These are phyloP conservation scores for Stenodera caucasica DNA, from an alignment of 2,888 invertebrate genomes.

Conservation along the genomic window DNA sequence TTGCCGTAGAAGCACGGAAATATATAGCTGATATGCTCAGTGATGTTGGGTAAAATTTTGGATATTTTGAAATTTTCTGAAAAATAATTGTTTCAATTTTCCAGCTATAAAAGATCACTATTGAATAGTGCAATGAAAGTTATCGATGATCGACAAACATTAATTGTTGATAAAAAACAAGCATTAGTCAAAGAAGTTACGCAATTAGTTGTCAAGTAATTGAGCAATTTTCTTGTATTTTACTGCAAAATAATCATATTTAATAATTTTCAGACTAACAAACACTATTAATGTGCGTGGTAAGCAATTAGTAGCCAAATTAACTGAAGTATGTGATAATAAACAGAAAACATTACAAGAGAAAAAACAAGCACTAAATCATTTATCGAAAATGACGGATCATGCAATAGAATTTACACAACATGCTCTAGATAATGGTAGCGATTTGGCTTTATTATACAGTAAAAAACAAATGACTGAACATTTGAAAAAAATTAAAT, in stretches of 20 bases:
- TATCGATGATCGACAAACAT: slow-evolving; percentile 80
- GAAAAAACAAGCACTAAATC: slow-evolving; percentile 81
- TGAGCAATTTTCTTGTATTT: slow-evolving; percentile 11
- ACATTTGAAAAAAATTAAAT: slow-evolving; percentile 80
- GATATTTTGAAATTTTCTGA: neutral
- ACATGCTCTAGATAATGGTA: slow-evolving; percentile 75
- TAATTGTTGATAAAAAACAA: slow-evolving; percentile 85
- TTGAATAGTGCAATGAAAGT: slow-evolving; percentile 77
- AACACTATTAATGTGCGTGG: slow-evolving; percentile 81
- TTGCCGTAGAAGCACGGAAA: slow-evolving; percentile 73
- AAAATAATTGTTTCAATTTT: slow-evolving; percentile 22
- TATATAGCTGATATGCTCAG: slow-evolving; percentile 66
- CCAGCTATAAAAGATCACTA: slow-evolving; percentile 72
- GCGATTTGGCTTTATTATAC: slow-evolving; percentile 81
- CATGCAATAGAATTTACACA: slow-evolving; percentile 86
- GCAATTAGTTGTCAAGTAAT: slow-evolving; percentile 80
- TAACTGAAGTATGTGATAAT: slow-evolving; percentile 77
- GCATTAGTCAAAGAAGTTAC: slow-evolving; percentile 85
- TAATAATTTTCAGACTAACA: slow-evolving; percentile 63
- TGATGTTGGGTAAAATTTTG: slow-evolving; percentile 63
- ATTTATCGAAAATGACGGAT: slow-evolving; percentile 81
- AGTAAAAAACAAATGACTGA: slow-evolving; percentile 76
- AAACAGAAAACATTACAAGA: slow-evolving; percentile 79
- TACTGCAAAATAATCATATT: neutral
- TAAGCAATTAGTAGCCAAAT: slow-evolving; percentile 77